Conservation (phyloP, 2,797 vertebrate genomes). For the Crocidura indochinensis region DNA sequence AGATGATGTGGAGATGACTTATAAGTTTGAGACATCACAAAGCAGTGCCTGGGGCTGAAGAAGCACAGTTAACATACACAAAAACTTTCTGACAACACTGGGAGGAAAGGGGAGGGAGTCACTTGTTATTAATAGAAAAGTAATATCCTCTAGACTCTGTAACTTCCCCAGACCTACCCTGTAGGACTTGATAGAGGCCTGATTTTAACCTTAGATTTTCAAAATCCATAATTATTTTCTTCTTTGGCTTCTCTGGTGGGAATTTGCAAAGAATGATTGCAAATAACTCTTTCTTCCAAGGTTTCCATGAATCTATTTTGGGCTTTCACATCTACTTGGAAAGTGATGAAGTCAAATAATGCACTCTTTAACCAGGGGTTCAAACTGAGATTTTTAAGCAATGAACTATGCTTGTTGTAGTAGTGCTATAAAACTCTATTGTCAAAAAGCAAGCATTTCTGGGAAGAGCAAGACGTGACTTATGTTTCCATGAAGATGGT, state of each 20-base stretch:
- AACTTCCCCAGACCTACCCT: neutral
- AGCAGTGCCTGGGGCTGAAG: neutral
- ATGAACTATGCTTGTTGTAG: too few species aligned
- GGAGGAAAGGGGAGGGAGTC: neutral
- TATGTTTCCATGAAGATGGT: too few species aligned
- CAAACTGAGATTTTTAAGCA: too few species aligned
- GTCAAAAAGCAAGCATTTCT: too few species aligned
- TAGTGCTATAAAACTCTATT: too few species aligned
- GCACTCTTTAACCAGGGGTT: too few species aligned
- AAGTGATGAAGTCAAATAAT: too few species aligned
- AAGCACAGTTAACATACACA: neutral
- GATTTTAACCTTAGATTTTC: neutral
- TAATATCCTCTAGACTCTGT: neutral
- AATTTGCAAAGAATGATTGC: conserved; percentile 14
- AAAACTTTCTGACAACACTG: neutral
- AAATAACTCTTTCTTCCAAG: neutral
- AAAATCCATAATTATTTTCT: neutral
- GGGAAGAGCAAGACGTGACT: too few species aligned
- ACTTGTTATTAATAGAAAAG: neutral
- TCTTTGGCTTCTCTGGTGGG: neutral
- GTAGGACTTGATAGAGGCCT: neutral
- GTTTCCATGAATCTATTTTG: neutral
- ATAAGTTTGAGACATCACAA: neutral
- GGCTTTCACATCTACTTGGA: neutral
- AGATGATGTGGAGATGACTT: neutral